Percentiles rank a stretch among this genome's conserved stretches.
phyloP scores from a whole-genome alignment of 2,888 invertebrate species.

The Tetranychus truncatus region DNA sequence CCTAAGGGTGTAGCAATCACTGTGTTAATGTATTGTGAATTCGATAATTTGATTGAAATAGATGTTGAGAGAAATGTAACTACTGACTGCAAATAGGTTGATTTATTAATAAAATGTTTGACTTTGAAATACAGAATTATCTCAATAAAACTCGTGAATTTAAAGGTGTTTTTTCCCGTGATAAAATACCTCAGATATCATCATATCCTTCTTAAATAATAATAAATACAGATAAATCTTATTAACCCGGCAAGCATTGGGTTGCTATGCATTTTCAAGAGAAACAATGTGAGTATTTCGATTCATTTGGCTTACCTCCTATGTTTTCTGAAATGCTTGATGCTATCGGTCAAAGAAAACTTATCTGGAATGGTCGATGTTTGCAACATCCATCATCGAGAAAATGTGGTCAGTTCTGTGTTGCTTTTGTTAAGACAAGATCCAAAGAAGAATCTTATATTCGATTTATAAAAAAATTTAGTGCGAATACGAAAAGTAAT shows the following conservation, averaged over 20 bases:
- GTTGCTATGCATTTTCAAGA: not conserved
- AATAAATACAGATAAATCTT: conserved; percentile 9
- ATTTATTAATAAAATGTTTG: conserved; percentile 11
- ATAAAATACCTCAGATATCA: not conserved
- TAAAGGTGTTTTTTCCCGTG: not conserved
- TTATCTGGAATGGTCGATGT: not conserved
- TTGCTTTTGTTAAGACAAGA: not conserved
- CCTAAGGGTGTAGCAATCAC: not conserved
- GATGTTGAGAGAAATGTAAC: not conserved
- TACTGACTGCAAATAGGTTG: conserved; percentile 6
- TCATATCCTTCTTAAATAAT: not conserved
- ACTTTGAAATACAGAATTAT: conserved; percentile 4
- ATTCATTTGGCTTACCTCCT: conserved; percentile 16
- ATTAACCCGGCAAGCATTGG: conserved; percentile 13
- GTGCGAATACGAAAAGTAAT: too few relatives aligned
- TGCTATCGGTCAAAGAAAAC: not conserved
- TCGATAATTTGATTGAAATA: conserved; percentile 14
- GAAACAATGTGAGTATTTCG: conserved; percentile 10
- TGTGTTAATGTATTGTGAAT: conserved; percentile 8
- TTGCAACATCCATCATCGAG: conserved; percentile 2
- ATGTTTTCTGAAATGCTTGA: not conserved
- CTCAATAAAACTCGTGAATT: not conserved
- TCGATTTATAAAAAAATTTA: too few relatives aligned
- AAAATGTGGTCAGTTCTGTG: conserved; percentile 6
- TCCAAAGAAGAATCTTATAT: not conserved